Evolutionary conservation across 2,888 invertebrate species (phyloP).

Genomic region (Onthophagus sagittarius): DNA sequence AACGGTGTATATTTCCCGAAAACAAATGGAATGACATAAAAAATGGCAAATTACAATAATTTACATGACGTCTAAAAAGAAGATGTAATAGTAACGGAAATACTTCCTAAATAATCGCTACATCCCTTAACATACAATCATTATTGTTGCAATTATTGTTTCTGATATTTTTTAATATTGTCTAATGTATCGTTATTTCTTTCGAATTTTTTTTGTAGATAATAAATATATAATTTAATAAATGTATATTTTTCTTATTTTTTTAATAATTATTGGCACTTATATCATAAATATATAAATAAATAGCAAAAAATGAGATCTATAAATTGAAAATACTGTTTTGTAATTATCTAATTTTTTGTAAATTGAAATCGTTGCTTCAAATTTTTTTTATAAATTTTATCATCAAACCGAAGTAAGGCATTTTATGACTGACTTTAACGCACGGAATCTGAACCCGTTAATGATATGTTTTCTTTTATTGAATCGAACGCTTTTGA

Average conservation of each 20-base stretch:
- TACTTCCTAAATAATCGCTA: too few relatives aligned
- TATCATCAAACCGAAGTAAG: neutral
- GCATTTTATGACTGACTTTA: neutral
- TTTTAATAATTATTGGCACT: neutral
- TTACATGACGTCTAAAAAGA: too few relatives aligned
- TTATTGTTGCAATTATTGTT: conserved; percentile 41
- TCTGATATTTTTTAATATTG: conserved; percentile 37
- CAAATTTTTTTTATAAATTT: neutral
- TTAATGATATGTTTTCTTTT: too few relatives aligned
- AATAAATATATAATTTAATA: neutral
- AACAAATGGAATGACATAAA: too few relatives aligned
- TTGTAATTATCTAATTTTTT: neutral
- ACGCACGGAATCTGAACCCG: too few relatives aligned
- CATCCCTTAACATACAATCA: conserved; percentile 18
- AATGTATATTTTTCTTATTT: neutral
- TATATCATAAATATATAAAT: neutral
- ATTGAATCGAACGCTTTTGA: too few relatives aligned
- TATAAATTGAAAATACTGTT: neutral
- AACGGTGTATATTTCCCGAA: too few relatives aligned
- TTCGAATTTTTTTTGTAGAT: neutral
- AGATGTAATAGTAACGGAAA: too few relatives aligned
- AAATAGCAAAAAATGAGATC: neutral
- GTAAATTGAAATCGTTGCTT: neutral
- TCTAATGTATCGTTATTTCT: conserved; percentile 34
- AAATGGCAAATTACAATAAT: too few relatives aligned